These are phyloP conservation scores for Drosophila mimica DNA, from an alignment of 2,888 invertebrate species.

Conservation along the genomic window DNA sequence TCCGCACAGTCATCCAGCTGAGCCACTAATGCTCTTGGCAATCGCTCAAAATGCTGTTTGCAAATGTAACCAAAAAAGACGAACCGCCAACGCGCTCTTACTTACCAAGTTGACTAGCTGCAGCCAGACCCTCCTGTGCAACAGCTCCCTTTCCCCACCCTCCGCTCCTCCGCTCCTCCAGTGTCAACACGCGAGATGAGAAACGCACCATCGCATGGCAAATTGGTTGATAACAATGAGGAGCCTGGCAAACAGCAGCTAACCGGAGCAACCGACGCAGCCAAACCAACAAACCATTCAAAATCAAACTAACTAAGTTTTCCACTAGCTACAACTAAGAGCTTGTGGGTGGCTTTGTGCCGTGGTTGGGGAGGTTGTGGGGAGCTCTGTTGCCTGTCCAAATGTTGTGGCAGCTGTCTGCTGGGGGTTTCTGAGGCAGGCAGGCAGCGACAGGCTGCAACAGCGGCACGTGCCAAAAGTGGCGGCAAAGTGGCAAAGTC, in stretches of 20 bases:
- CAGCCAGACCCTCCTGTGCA: not conserved
- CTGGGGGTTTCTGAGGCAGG: constrained; percentile 3
- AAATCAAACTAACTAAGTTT: constrained; percentile 72
- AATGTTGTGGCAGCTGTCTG: constrained; percentile 48
- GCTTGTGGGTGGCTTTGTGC: not conserved
- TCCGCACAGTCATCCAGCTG: constrained; percentile 13
- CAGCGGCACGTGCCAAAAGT: constrained; percentile 63
- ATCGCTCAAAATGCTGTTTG: constrained; percentile 70
- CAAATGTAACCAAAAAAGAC: constrained; percentile 62
- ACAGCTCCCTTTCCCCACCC: not conserved
- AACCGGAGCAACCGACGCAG: constrained; percentile 33
- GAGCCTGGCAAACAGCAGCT: constrained; percentile 38
- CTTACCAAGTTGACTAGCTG: constrained; percentile 35
- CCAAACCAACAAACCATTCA: constrained; percentile 71
- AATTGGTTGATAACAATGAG: constrained; percentile 74
- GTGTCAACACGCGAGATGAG: constrained; percentile 25
- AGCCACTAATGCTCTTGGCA: constrained; percentile 52
- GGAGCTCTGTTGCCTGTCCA: constrained; percentile 35
- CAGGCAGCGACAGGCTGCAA: constrained; percentile 9
- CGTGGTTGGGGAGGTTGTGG: not conserved
- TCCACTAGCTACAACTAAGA: constrained; percentile 23
- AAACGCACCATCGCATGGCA: constrained; percentile 63
- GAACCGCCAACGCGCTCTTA: constrained; percentile 50
- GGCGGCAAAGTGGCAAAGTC: constrained; percentile 61
- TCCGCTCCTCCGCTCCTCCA: not conserved